Evolutionary conservation across 2,888 invertebrate genomes (phyloP).

Genomic region (Artemia sp.): DNA sequence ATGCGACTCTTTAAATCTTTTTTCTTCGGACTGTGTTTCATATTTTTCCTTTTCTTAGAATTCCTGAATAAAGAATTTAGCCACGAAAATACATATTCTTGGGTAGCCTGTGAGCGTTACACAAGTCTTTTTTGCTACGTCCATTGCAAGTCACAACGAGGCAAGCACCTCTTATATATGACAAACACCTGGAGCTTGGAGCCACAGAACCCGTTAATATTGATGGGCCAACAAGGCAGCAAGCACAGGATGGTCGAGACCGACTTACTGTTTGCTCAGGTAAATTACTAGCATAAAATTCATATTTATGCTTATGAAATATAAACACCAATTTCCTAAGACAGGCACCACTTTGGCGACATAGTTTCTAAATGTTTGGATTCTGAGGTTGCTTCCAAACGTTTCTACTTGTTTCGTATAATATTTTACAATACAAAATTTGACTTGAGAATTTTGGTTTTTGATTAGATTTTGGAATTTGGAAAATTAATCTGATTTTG

Average conservation of each 20-base stretch:
- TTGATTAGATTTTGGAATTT: too few relatives aligned
- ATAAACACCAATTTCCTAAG: too few relatives aligned
- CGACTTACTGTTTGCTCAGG: constrained; percentile 24
- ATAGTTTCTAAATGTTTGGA: too few relatives aligned
- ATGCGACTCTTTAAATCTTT: constrained; percentile 18
- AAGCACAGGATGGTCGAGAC: constrained; percentile 34
- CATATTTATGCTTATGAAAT: too few relatives aligned
- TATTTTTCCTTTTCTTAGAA: constrained; percentile 39
- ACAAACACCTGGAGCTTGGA: constrained; percentile 65
- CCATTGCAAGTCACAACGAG: constrained; percentile 15
- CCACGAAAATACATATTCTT: constrained; percentile 91
- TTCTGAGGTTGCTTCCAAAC: too few relatives aligned
- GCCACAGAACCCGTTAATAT: constrained; percentile 90
- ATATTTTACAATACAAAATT: too few relatives aligned
- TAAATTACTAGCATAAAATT: not conserved
- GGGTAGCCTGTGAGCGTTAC: constrained; percentile 85
- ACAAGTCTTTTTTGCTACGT: constrained; percentile 32
- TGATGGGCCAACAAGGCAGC: constrained; percentile 58
- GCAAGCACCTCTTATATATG: constrained; percentile 62
- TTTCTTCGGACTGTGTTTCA: constrained; percentile 20
- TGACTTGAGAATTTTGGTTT: too few relatives aligned
- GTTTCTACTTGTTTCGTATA: too few relatives aligned
- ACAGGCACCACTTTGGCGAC: too few relatives aligned
- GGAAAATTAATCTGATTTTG: not conserved
- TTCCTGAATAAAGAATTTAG: constrained; percentile 94